Percentiles rank a stretch among this genome's conserved stretches.
Conservation (phyloP, 1,140 invertebrate genomes). For the Drosophila carrolli region DNA sequence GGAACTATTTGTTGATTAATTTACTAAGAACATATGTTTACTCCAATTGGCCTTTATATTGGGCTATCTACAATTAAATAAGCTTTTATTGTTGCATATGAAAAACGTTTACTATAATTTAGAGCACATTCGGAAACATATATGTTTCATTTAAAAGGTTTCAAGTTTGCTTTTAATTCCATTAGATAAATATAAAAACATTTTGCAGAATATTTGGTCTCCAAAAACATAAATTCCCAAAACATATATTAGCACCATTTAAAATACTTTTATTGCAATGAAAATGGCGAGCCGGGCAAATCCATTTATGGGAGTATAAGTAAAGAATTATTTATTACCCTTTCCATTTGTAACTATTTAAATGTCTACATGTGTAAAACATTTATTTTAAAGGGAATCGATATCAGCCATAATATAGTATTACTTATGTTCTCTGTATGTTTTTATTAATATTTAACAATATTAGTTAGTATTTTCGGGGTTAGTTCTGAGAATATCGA, state of each 20-base stretch:
- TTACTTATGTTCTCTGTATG: too few relatives aligned
- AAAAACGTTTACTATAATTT: neutral
- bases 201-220: neutral
- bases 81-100: neutral
- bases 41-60: too few relatives aligned
- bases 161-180: neutral
- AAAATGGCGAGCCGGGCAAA: neutral
- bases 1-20: too few relatives aligned
- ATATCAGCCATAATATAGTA: too few relatives aligned
- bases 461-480: too few relatives aligned
- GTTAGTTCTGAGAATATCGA: too few relatives aligned
- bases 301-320: neutral
- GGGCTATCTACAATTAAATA: neutral
- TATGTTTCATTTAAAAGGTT: neutral
- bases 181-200: constrained; percentile 11
- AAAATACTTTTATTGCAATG: neutral
- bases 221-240: neutral
- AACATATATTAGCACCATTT: constrained; percentile 4
- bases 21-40: too few relatives aligned
- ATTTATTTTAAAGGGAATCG: too few relatives aligned
- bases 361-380: too few relatives aligned
- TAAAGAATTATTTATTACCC: neutral
- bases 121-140: neutral
- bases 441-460: too few relatives aligned
- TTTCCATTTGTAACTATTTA: neutral